These are phyloP conservation scores for Aphelocoma californica DNA, from an alignment of 2,797 vertebrate genomes.

Conservation along the genomic window DNA sequence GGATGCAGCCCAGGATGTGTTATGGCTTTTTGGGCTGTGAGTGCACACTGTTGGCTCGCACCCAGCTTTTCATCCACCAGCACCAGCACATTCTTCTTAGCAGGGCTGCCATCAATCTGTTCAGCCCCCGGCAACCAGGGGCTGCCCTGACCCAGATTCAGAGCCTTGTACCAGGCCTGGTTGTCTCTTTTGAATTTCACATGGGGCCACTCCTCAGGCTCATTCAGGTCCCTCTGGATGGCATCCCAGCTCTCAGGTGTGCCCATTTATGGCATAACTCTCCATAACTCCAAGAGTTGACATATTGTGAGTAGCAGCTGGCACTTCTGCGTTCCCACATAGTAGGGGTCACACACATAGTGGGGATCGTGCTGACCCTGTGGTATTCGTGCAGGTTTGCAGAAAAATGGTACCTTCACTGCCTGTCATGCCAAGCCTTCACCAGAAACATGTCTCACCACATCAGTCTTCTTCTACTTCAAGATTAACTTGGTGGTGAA, in stretches of 20 bases:
- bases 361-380: background rate
- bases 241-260: background rate
- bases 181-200: background rate
- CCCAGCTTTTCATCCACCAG: background rate
- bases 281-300: background rate
- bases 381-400: background rate
- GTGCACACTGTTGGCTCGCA: background rate
- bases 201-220: background rate
- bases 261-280: background rate
- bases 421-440: background rate
- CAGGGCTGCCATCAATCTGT: background rate
- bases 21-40: background rate
- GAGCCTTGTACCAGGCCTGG: background rate
- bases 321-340: rapidly evolving
- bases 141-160: background rate
- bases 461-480: background rate
- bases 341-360: background rate
- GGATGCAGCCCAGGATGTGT: background rate
- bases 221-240: background rate
- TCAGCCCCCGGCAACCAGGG: background rate
- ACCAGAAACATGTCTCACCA: background rate
- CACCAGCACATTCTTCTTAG: background rate
- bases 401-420: background rate
- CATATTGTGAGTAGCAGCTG: background rate
- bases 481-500: background rate